Percentiles rank a stretch among this genome's conserved stretches.
Evolutionary conservation across 2,797 vertebrate genomes (phyloP).

Genomic region (Tinamus major): DNA sequence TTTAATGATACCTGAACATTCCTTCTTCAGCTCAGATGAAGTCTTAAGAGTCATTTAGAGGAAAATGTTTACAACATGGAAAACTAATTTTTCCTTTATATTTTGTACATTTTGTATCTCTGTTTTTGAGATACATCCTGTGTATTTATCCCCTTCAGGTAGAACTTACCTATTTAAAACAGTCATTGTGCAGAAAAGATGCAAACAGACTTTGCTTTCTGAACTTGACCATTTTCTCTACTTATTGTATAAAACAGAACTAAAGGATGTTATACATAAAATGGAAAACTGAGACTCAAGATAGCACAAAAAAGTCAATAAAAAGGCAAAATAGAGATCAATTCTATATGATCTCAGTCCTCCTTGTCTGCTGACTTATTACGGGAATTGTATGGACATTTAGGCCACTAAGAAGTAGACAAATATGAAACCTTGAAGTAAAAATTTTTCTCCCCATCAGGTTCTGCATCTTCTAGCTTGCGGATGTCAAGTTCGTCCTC

Average conservation of each 20-base stretch:
- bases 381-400: neutral
- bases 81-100: neutral
- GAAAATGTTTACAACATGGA: neutral
- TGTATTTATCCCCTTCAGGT: neutral
- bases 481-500: conserved; percentile 29
- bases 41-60: neutral
- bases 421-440: conserved; percentile 48
- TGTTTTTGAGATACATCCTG: neutral
- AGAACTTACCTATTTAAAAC: neutral
- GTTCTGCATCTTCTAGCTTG: neutral
- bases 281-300: neutral
- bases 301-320: neutral
- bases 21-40: neutral
- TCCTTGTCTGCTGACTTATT: neutral
- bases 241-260: neutral
- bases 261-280: neutral
- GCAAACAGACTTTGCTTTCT: neutral
- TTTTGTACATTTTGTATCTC: neutral
- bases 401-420: neutral
- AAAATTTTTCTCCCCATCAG: conserved; percentile 9
- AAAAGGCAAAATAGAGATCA: neutral
- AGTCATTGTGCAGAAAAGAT: neutral
- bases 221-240: neutral
- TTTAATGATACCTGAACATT: neutral
- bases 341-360: neutral